Evolutionary conservation across 1,140 invertebrate species (phyloP).

Genomic region (Olivierus martensii): DNA sequence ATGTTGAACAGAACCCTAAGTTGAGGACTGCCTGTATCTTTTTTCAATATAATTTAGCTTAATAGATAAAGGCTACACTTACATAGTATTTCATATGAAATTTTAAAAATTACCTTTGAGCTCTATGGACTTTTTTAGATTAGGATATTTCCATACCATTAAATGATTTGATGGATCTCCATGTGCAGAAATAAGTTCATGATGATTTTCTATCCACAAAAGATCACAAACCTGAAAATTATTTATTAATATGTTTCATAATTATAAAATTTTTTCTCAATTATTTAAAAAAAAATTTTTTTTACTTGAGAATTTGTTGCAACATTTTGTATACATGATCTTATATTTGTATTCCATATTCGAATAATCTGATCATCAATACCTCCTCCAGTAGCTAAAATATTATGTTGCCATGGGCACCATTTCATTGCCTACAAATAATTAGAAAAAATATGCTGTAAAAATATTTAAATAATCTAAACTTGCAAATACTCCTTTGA

Average conservation of each 20-base stretch:
- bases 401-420: background rate
- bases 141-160: background rate
- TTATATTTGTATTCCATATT: background rate
- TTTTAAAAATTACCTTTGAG: background rate
- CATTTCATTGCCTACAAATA: background rate
- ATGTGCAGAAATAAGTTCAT: background rate
- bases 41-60: no score
- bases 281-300: background rate
- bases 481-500: no score
- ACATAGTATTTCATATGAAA: background rate
- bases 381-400: background rate
- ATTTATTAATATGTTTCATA: no score
- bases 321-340: background rate
- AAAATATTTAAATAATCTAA: no score
- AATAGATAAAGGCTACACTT: no score
- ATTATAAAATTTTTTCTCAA: background rate
- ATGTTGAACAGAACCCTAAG: no score
- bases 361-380: background rate
- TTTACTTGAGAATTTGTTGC: background rate
- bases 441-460: no score
- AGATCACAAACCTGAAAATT: background rate
- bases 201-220: background rate
- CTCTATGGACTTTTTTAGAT: background rate
- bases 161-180: background rate
- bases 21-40: no score